These are phyloP conservation scores for Aphaenogaster floridana DNA, from an alignment of 1,140 invertebrate genomes.

Conservation along the genomic window DNA sequence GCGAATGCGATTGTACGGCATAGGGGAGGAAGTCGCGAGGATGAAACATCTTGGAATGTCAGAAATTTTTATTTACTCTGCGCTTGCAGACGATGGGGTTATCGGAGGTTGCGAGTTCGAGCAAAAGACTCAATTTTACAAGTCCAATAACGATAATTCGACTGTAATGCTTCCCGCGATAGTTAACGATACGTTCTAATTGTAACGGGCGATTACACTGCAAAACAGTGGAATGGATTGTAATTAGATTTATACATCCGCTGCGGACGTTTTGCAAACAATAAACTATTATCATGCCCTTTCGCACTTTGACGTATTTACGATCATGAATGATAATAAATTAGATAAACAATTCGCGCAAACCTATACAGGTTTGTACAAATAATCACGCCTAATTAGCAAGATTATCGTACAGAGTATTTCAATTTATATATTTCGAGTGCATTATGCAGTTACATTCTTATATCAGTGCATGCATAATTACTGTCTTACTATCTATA, in stretches of 20 bases:
- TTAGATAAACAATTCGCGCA: neutral
- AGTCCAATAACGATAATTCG: neutral
- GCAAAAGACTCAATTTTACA: neutral
- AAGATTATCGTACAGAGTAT: neutral
- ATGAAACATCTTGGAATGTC: neutral
- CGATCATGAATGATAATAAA: constrained; percentile 38
- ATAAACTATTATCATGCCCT: constrained; percentile 69
- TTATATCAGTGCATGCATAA: no score
- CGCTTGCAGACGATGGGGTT: neutral
- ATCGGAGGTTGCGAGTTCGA: neutral
- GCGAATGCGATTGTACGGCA: neutral
- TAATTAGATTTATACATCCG: constrained; percentile 60
- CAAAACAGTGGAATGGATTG: constrained; percentile 31
- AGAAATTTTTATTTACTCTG: constrained; percentile 24
- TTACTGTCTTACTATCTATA: neutral
- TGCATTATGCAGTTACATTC: constrained; percentile 17
- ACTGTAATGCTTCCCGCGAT: neutral
- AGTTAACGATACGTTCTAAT: constrained; percentile 47
- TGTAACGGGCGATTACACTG: constrained; percentile 62
- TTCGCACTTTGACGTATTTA: constrained; percentile 59
- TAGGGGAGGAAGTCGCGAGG: neutral
- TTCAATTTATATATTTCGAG: neutral
- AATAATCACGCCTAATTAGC: neutral
- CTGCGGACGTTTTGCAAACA: constrained; percentile 60
- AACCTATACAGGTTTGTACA: neutral